These are phyloP conservation scores for Sitobion miscanthi DNA, from an alignment of 1,140 invertebrate species.

Conservation along the genomic window DNA sequence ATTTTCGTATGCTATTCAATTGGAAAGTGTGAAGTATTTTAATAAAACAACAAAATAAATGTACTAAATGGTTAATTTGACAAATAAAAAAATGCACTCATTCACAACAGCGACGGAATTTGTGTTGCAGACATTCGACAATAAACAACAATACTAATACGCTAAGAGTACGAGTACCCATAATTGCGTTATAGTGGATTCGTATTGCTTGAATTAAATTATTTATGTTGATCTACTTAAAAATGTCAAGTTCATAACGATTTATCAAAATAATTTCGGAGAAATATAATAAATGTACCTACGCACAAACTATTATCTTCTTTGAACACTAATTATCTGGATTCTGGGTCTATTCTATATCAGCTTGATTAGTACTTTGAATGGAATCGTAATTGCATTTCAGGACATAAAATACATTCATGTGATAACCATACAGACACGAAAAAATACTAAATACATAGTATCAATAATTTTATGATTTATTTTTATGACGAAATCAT, in stretches of 20 bases:
- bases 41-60: background rate
- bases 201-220: background rate
- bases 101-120: background rate
- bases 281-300: constrained; percentile 2
- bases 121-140: background rate
- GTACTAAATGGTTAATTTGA: background rate
- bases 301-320: constrained; percentile 25
- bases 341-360: background rate
- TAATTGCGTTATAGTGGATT: background rate
- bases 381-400: background rate
- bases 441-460: background rate
- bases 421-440: background rate
- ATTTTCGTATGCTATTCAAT: too few species aligned
- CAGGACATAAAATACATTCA: background rate
- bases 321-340: background rate
- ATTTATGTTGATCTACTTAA: background rate
- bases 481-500: background rate
- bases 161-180: background rate
- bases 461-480: background rate
- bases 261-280: constrained; percentile 22
- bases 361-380: background rate
- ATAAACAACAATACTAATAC: background rate
- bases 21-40: background rate
- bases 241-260: constrained; percentile 33
- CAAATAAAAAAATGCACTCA: too few species aligned